Base-by-base conservation (phyloP, 2,888 invertebrate species). In the Phragmatobia fuliginosa region DNA sequence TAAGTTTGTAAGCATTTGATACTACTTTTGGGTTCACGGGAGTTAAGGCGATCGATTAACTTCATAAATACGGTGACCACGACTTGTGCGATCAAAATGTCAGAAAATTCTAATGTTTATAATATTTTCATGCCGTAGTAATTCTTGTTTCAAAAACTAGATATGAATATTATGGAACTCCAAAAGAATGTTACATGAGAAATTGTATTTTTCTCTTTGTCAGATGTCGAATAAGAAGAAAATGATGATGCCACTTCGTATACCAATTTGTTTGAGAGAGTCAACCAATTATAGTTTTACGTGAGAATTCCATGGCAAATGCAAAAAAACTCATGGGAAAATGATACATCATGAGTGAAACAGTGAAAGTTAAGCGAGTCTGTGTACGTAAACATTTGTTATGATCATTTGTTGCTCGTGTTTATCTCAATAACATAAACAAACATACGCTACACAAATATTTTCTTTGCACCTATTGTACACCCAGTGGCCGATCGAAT, bases 261-360 rank as follows among this genome's bases (percentile, higher is more conserved):
- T 25, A 49, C 49, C 6, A 32, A 64, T 25, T 31, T 66, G 52
- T 77, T 73, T 77, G 77, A 71, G 75, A 82, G 78, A 68, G 77
- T 71, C 69, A 70, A 62, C 64, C 67, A 70, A 75, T 76, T 75
- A 73, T 61, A 74, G 71, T 78, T 77, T 80, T 56, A 74, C 68
- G 69, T 71, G 69, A 74, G 74, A 81, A 70, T 81, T 67, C 76
- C 81, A 82, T 83, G 74, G 74, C 81, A 56, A 72, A 81, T 67
- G 74, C 76, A 81, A 82, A 80, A n/a, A 83, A 80, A 74, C 75
- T 59, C 73, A 78, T 81, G 80, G 76, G 80, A 81, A 80, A 63
- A 60, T n/a, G 45, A 28, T 21, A 33, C 56, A 67, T 56, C 58
- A 66, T 63, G 65, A 65, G 69, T 62, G 61, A 66, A 70, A 63